Evolutionary conservation across 2,113 vertebrate species (phyloP).

Genomic region (Chamaea fasciata): DNA sequence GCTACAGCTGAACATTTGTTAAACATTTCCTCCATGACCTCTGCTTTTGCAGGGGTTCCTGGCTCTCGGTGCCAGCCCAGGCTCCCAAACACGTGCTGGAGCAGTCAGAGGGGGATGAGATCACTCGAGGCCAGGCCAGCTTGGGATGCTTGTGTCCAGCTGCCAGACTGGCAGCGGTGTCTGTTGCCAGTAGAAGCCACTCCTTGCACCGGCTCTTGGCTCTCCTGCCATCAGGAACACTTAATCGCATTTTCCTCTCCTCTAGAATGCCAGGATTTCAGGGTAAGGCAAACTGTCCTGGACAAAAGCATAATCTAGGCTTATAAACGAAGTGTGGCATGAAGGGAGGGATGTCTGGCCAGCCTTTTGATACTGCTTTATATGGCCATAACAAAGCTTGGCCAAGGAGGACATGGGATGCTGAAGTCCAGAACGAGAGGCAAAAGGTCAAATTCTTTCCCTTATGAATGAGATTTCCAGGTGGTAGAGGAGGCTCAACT

Average conservation of each 20-base stretch:
- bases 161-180: rapidly evolving
- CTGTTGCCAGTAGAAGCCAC: not conserved
- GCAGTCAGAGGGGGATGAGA: not conserved
- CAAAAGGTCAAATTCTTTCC: not conserved
- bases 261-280: not conserved
- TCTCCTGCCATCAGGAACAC: not conserved
- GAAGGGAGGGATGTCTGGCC: not conserved
- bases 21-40: not conserved
- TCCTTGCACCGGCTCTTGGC: not conserved
- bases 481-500: not conserved
- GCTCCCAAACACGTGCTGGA: not conserved
- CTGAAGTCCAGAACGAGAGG: not conserved
- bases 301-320: not conserved
- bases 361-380: not conserved
- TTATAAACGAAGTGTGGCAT: not conserved
- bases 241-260: slow-evolving; percentile 1
- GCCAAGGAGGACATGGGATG: not conserved
- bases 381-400: not conserved
- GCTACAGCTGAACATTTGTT: not conserved
- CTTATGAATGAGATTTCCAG: slow-evolving; percentile 1
- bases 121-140: not conserved
- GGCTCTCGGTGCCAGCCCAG: not conserved
- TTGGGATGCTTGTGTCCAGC: not conserved
- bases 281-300: not conserved
- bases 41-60: not conserved